phyloP scores from a whole-genome alignment of 2,888 invertebrate species.

The Kuschelorhynchus macadamiae region DNA sequence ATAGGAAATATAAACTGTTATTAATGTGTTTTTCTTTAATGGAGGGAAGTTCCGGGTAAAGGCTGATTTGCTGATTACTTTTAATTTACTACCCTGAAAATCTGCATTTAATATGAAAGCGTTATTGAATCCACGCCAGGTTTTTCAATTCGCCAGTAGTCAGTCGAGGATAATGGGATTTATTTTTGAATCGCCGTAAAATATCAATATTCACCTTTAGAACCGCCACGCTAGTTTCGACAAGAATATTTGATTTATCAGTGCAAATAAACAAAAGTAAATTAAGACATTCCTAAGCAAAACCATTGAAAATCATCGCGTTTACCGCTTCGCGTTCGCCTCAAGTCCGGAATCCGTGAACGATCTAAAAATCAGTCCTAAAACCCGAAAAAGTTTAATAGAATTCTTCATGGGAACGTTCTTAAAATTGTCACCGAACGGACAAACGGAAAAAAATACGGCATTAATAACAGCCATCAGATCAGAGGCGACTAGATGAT shows the following conservation, averaged over 20 bases:
- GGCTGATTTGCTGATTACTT: no score
- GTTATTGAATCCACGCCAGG: no score
- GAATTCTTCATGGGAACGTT: slow-evolving; percentile 40
- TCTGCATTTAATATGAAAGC: no score
- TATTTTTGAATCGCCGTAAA: no score
- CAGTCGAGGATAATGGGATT: no score
- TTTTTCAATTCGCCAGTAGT: no score
- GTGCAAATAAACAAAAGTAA: slow-evolving; percentile 22
- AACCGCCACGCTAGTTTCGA: no score
- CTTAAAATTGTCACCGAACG: slow-evolving; percentile 24
- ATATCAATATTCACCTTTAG: no score
- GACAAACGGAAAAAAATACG: neutral
- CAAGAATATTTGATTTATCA: neutral
- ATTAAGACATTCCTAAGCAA: slow-evolving; percentile 27
- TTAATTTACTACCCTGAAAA: no score
- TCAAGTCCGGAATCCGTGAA: slow-evolving; percentile 32
- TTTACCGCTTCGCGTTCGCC: slow-evolving; percentile 22
- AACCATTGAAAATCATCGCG: slow-evolving; percentile 11
- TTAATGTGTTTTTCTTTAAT: no score
- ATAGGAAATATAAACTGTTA: no score
- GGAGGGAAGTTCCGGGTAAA: no score
- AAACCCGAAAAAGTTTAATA: slow-evolving; percentile 35
- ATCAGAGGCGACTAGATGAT: neutral
- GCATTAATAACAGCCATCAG: slow-evolving; percentile 3
- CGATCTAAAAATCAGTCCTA: slow-evolving; percentile 33